Evolutionary conservation across 1,140 invertebrate species (phyloP).

Genomic region (Listronotus oregonensis): DNA sequence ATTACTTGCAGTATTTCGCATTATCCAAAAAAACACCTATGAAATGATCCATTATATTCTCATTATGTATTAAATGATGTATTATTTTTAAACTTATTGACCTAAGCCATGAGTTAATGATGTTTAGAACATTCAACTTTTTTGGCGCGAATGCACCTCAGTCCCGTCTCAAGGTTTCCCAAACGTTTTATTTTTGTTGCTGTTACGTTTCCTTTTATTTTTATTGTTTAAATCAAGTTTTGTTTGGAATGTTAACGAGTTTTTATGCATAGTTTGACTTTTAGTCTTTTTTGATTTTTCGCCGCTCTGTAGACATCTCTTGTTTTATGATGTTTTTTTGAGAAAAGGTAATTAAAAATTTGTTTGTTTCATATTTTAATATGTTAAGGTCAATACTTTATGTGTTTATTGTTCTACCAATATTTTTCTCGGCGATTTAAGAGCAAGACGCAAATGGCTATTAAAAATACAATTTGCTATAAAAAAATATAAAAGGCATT

Average conservation of each 20-base stretch:
- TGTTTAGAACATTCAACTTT: slow-evolving; percentile 34
- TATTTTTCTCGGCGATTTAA: too few species aligned
- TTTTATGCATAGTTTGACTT: slow-evolving; percentile 31
- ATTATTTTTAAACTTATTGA: slow-evolving; percentile 14
- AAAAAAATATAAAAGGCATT: too few species aligned
- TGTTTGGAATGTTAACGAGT: slow-evolving; percentile 33
- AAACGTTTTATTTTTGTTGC: slow-evolving; percentile 25
- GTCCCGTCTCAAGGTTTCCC: slow-evolving; percentile 21
- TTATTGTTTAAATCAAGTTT: slow-evolving; percentile 28
- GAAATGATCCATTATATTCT: too few species aligned
- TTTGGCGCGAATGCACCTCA: slow-evolving; percentile 27
- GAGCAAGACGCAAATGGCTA: too few species aligned
- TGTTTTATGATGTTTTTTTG: slow-evolving; percentile 24
- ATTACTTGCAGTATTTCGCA: too few species aligned
- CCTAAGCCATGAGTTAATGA: slow-evolving; percentile 24
- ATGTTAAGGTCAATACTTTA: too few species aligned
- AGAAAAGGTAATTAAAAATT: slow-evolving; percentile 17
- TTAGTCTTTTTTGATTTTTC: slow-evolving; percentile 26
- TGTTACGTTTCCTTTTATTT: slow-evolving; percentile 22
- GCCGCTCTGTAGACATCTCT: slow-evolving; percentile 17
- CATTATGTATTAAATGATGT: background rate
- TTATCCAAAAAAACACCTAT: too few species aligned
- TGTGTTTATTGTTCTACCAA: too few species aligned
- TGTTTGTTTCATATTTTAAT: background rate
- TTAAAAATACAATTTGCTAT: too few species aligned